Evolutionary conservation across 2,113 vertebrate species (phyloP), one percentile per base, ranked within the genome.

Genomic region (Corvus hawaiiensis): DNA sequence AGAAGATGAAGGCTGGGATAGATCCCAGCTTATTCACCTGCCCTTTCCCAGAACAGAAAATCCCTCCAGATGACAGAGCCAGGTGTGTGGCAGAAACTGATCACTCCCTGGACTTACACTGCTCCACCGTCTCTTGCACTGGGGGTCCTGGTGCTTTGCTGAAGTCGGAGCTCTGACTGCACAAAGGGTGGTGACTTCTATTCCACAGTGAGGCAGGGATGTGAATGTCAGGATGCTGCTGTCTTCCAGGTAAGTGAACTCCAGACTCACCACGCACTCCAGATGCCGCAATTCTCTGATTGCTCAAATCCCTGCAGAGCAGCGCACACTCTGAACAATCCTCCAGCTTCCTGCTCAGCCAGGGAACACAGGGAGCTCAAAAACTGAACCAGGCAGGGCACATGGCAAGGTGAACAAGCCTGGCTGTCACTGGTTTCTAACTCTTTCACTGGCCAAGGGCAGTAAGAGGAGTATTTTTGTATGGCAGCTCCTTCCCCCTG

Each of bases 181-280:
- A 62, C 61, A 24, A 58, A 58, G 32, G 21, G 1, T 20, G 43
- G 4, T 33, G 22, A 4, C 27, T 43, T 46, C 9, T 71, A 2
- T n/a, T 46, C 18, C 61, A 37, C 16, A 28, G 23, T 39, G 35
- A 39, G 1, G 1, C 37, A 13, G 23, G 41, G 27, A 26, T 33
- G 39, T 24, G 24, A 46, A 46, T 11, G 11, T 16, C 61, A 72
- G 73, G 54, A 17, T 5, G 6, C 69, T 75, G 30, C 46, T 74
- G 26, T 4, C 28, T 80, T 28, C n/a, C 55, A 10, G 49, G 14
- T 21, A n/a, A 49, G 22, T 20, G 17, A 73, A 15, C 59, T 71
- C 48, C 48, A 71, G 51, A 19, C 8, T 28, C 41, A 39, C 46
- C 5, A 1, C 0, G 0, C 10, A 1, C 24, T 66, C 30, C 61